These are phyloP conservation scores for Pachyseris speciosa DNA, from an alignment of 64 coral and sea anemone species.

Conservation along the genomic window DNA sequence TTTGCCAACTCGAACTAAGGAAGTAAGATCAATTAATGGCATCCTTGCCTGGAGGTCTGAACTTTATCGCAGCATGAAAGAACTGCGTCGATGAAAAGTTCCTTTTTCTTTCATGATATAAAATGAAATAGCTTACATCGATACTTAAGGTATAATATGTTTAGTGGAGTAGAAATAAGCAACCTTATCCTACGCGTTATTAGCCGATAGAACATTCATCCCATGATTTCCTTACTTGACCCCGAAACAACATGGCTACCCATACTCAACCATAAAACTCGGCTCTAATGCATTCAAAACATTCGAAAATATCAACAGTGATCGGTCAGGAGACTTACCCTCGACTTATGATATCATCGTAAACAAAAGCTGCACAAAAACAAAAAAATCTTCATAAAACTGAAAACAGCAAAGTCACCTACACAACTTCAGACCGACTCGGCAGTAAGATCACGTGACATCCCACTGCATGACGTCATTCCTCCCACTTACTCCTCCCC, in stretches of 20 bases:
- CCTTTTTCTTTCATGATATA: not conserved
- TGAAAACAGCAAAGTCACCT: conserved; percentile 50
- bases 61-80: not conserved
- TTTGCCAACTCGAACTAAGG: not conserved
- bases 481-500: not conserved
- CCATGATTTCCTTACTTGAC: conserved; percentile 8
- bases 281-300: not conserved
- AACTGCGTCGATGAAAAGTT: not conserved
- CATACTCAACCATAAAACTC: conserved; percentile 35
- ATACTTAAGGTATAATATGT: not conserved
- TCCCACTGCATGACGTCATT: conserved; percentile 15
- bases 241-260: conserved; percentile 41
- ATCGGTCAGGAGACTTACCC: not conserved
- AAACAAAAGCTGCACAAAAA: conserved; percentile 11
- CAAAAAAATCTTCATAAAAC: conserved; percentile 18
- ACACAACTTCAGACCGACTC: not conserved
- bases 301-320: not conserved
- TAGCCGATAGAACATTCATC: not conserved
- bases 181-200: not conserved
- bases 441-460: conserved; percentile 5
- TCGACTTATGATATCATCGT: conserved; percentile 3
- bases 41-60: not conserved
- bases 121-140: not conserved
- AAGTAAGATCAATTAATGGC: not conserved
- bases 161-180: not conserved